Evolutionary conservation across 37 sponge, comb jelly and placozoan species (phyloP), one percentile per base, ranked within the genome.

Genomic region (Oopsacas minuta): DNA sequence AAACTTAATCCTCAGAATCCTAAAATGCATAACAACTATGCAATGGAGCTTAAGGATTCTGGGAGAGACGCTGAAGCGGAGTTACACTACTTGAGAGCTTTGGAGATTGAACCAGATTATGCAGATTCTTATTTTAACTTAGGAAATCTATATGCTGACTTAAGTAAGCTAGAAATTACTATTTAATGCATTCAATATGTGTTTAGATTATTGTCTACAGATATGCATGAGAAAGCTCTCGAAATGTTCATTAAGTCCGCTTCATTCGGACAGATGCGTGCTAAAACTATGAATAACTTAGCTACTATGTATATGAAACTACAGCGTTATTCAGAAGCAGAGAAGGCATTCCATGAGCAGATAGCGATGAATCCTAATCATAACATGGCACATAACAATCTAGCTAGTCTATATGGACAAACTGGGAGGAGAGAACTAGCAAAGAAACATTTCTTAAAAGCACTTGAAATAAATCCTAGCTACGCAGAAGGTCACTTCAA

Each of bases 21-120:
- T 22, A 94, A 94, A 81, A 53, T 94, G 87, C 87, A 85, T 1
- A 94, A 90, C 86, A 94, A 94, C 83, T 92, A 92, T 89, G 95
- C 86, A 7, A 88, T 94, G 87, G 92, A 92, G 82, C 86, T 94
- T 81, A 92, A 92, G 49, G 23, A 82, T 0, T 22, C 35, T 30
- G 92, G 91, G 0, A 35, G 83, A 39, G 32, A 87, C 36, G 88
- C 83, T 35, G 89, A 92, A 38, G 91, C 95, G 17, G 38, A 82
- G 81, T 22, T 36, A 1, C 88, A 89, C 36, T 90, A 94, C 38
- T 52, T 90, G 89, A 37, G 0, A 39, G 89, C 89, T n/a, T 39
- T 94, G 52, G 86, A 86, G 51, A 75, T 94, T 38, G 95, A 94
- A 1, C 90, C 92, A 37, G 87, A 92, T 51, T 94, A 90, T 61